Evolutionary conservation across 1,140 invertebrate species (phyloP), one percentile per base, ranked within the genome.

Genomic region (Zeugodacus cucurbitae): DNA sequence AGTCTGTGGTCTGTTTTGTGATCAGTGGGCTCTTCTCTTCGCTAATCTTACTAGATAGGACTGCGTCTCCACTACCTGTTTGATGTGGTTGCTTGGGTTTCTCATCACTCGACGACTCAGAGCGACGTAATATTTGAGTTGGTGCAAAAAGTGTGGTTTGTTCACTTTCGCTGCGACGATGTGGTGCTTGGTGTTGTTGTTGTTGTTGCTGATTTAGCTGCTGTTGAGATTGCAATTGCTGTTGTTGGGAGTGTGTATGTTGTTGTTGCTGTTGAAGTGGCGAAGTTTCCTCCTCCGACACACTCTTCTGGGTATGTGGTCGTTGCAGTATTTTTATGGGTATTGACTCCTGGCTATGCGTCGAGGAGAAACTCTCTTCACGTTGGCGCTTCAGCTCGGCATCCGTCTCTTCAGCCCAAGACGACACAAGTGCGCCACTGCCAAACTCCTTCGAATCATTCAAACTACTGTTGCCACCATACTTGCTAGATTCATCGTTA

Each of bases 331-430:
- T 93, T 86, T 93, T 93, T 4, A 93, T 92, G 62, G 92, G 93
- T 26, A 92, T 90, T 34, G 92, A 92, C 34, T 92, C 92, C n/a
- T 93, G 92, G 67, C 92, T 93, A 70, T 93, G 92, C 57, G 88
- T 90, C 0, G 91, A 92, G 8, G 92, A 93, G 82, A 93, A 92
- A 70, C 92, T 93, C 58, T 93, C 92, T 32, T 93, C 92, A 29
- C 91, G 89, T 10, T 91, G 89, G 34, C 91, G 91, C 87, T 93
- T 92, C 57, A 92, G 88, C 70, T 93, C 93, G 3, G 91, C 90
- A 89, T 93, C 93, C 8, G 92, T 92, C 88, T 93, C 93, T 86
- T 93, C 93, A 1, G 91, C 92, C 93, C 93, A 93, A 17, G 93
- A 93, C 3, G 90, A 91, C 0, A 88, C 87, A 34, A 87, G 54